Percentiles rank a stretch among this genome's conserved stretches.
phyloP scores from a whole-genome alignment of 2,888 invertebrate species.

The Terebella lapidaria region DNA sequence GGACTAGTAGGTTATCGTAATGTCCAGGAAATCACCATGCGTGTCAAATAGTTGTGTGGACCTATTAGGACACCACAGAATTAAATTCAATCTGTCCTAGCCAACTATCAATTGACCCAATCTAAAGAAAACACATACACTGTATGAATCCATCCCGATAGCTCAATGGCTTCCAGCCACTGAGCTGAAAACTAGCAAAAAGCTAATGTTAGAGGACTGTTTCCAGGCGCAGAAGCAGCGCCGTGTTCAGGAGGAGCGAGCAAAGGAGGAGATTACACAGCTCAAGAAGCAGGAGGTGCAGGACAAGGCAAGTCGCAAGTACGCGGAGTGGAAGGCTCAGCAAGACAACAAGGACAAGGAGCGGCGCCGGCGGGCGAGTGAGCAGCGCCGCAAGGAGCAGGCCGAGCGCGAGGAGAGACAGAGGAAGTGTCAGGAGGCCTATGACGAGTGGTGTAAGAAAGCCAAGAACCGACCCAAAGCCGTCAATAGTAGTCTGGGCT shows the following conservation, averaged over 20 bases:
- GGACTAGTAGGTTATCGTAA: too few relatives aligned
- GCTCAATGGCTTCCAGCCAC: neutral
- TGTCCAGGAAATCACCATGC: too few relatives aligned
- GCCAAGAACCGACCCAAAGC: conserved; percentile 1
- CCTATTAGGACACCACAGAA: too few relatives aligned
- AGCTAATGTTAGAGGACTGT: too few relatives aligned
- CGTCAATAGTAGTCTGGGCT: conserved; percentile 2
- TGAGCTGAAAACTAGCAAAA: too few relatives aligned
- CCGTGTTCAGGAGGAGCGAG: neutral
- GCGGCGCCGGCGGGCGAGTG: neutral
- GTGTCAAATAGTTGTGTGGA: too few relatives aligned
- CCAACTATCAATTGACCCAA: too few relatives aligned
- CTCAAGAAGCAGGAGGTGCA: neutral
- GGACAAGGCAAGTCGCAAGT: neutral
- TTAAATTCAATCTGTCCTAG: too few relatives aligned
- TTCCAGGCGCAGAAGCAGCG: neutral
- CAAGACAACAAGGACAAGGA: neutral
- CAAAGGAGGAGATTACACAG: neutral
- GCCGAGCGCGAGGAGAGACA: conserved; percentile 1
- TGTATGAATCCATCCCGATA: too few relatives aligned
- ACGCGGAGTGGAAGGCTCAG: neutral
- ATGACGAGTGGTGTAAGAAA: conserved; percentile 3
- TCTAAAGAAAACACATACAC: too few relatives aligned
- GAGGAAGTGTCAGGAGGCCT: conserved; percentile 6
- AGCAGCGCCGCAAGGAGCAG: neutral